phyloP scores from a whole-genome alignment of 2,797 vertebrate genomes.

The Pelochelys cantorii region DNA sequence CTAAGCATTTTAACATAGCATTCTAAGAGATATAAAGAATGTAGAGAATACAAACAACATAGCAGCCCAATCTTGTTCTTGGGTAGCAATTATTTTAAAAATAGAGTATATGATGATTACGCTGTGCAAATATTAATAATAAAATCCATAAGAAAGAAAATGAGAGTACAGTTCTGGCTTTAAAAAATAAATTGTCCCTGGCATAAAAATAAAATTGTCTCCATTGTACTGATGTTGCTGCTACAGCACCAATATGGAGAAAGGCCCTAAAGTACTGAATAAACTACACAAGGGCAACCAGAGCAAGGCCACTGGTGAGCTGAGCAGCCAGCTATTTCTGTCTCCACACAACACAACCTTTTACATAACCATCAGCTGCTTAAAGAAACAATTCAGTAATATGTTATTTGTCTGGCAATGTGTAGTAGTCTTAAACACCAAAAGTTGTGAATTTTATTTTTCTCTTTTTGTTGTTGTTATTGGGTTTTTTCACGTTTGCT shows the following conservation, averaged over 20 bases:
- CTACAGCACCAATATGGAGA: conserved; percentile 39
- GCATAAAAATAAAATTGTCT: conserved; percentile 71
- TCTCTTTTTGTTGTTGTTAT: not conserved
- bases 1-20: not conserved
- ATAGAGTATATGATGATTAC: not conserved
- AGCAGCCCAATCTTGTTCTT: not conserved
- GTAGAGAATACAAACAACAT: not conserved
- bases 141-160: not conserved
- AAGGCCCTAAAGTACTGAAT: not conserved
- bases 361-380: not conserved
- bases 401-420: not conserved
- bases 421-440: not conserved
- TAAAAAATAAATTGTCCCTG: conserved; percentile 46
- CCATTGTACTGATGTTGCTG: conserved; percentile 48
- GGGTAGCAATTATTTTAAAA: not conserved
- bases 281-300: not conserved
- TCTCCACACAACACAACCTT: not conserved
- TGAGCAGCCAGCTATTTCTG: not conserved
- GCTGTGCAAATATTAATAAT: not conserved
- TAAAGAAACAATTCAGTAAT: not conserved
- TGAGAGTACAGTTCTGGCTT: not conserved
- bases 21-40: not conserved
- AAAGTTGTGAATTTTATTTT: not conserved
- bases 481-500: not conserved
- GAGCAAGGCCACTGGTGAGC: not conserved